phyloP scores from a whole-genome alignment of 1,140 invertebrate genomes.

The Drosophila funebris region DNA sequence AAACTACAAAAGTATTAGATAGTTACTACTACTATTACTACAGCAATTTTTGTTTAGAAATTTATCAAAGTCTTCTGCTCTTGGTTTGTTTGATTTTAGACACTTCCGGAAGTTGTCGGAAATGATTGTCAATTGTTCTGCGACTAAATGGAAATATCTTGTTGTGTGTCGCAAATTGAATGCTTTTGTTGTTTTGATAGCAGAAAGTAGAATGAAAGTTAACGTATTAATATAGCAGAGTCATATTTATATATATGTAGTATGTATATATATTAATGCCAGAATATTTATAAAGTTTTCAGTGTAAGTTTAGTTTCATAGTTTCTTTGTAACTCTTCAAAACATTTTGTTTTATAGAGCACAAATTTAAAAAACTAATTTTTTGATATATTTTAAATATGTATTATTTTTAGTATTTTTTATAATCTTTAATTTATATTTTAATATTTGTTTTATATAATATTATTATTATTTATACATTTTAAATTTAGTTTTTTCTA shows the following conservation, averaged over 20 bases:
- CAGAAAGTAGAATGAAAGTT: background rate
- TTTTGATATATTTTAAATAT: too few species aligned
- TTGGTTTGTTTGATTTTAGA: background rate
- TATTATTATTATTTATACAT: too few species aligned
- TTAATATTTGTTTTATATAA: too few species aligned
- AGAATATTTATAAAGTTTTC: too few species aligned
- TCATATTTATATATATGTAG: background rate
- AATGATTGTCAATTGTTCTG: constrained; percentile 10
- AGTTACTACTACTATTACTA: background rate
- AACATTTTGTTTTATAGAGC: too few species aligned
- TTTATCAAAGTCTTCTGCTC: constrained; percentile 2
- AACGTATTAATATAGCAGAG: background rate
- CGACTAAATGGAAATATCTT: constrained; percentile 23
- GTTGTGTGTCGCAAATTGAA: constrained; percentile 21
- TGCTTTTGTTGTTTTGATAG: too few species aligned
- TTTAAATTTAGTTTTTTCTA: background rate
- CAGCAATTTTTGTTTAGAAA: background rate
- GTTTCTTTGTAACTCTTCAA: too few species aligned
- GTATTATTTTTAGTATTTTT: too few species aligned
- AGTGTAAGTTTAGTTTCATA: too few species aligned
- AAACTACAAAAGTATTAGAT: background rate
- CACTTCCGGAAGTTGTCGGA: constrained; percentile 24
- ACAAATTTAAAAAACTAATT: too few species aligned
- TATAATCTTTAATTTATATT: too few species aligned
- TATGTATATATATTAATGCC: too few species aligned